Percentiles rank a stretch among this genome's conserved stretches.
phyloP scores from a whole-genome alignment of 2,797 vertebrate genomes.

The Pseudomugil tenellus region DNA sequence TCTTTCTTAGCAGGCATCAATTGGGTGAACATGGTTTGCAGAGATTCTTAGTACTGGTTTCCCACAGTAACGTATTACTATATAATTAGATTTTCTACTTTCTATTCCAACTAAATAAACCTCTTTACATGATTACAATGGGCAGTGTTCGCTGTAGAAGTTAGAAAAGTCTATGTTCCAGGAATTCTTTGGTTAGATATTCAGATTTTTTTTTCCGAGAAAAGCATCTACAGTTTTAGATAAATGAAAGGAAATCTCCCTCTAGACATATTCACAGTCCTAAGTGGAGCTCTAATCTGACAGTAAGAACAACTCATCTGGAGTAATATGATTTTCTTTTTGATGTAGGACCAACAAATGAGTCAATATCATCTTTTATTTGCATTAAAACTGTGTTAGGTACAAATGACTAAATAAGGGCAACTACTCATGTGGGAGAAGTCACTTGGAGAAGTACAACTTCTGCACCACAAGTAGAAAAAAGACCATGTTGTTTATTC shows the following conservation, averaged over 20 bases:
- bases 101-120: background rate
- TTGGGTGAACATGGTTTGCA: background rate
- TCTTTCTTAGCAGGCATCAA: slow-evolving; percentile 1
- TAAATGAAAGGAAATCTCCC: too few relatives aligned
- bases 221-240: too few relatives aligned
- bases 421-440: background rate
- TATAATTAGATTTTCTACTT: background rate
- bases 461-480: background rate
- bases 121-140: background rate
- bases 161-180: background rate
- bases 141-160: background rate
- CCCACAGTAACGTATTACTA: too few relatives aligned
- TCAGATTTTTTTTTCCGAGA: too few relatives aligned
- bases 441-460: background rate
- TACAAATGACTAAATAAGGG: too few relatives aligned
- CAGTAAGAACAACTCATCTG: too few relatives aligned
- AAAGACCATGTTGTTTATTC: background rate
- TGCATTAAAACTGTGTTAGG: too few relatives aligned
- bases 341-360: too few relatives aligned
- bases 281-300: too few relatives aligned
- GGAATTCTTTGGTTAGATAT: background rate
- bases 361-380: background rate
- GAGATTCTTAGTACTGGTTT: background rate
- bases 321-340: too few relatives aligned
- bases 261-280: too few relatives aligned